Conservation (phyloP, 2,888 invertebrate genomes). For the Philereme vetulata region DNA sequence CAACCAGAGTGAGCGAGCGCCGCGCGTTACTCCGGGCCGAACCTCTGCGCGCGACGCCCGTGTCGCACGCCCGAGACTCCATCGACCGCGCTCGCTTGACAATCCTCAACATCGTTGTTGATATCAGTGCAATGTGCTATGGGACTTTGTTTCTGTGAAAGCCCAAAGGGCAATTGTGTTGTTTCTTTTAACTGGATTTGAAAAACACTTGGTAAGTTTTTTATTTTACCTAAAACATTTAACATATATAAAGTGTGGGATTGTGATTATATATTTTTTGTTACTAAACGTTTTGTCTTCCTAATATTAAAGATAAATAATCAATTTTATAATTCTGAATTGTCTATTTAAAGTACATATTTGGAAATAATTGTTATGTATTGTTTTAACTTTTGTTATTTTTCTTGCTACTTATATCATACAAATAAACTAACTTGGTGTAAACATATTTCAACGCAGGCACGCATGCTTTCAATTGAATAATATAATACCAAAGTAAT, state of each 20-base stretch:
- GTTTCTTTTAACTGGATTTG: conserved; percentile 39
- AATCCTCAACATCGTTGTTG: conserved; percentile 21
- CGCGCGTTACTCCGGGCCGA: conserved; percentile 69
- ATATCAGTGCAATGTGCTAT: conserved; percentile 56
- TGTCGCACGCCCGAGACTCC: conserved; percentile 70
- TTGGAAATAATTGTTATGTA: too few species aligned
- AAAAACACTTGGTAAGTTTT: conserved; percentile 37
- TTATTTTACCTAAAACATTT: too few species aligned
- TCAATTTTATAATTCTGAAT: too few species aligned
- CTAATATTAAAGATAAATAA: too few species aligned
- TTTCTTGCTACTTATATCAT: too few species aligned
- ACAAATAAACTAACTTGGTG: too few species aligned
- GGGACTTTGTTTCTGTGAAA: conserved; percentile 69
- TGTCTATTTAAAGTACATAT: too few species aligned
- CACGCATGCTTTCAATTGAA: conserved; percentile 15
- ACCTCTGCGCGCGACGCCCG: conserved; percentile 74
- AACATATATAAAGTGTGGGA: too few species aligned
- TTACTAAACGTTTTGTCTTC: background rate
- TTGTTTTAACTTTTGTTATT: too few species aligned
- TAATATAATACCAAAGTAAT: conserved; percentile 49
- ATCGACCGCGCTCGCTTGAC: conserved; percentile 56
- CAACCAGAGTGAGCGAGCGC: conserved; percentile 16
- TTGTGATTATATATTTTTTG: conserved; percentile 3
- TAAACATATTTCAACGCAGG: background rate
- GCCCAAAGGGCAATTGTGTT: conserved; percentile 63